Evolutionary conservation across 2,113 vertebrate genomes (phyloP).

Genomic region (Semicossyphus pulcher): DNA sequence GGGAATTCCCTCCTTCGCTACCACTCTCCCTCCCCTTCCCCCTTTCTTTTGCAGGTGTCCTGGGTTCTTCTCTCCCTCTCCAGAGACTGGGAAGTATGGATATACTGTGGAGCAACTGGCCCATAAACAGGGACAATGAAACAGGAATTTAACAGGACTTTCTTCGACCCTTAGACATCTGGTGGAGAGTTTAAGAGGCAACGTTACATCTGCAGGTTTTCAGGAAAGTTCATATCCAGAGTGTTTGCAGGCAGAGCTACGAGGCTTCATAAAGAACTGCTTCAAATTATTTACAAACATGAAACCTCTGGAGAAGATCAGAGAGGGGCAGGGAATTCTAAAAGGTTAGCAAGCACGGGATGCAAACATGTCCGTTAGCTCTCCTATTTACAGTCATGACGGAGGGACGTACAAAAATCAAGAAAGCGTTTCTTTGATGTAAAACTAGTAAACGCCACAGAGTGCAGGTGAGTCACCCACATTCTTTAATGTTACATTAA

Average conservation of each 20-base stretch:
- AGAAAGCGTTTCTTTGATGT: no score
- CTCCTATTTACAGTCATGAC: no score
- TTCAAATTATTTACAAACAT: not conserved
- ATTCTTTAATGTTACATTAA: no score
- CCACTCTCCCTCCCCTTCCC: not conserved
- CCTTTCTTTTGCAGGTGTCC: conserved; percentile 50
- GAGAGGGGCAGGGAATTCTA: no score
- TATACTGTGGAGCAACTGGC: conserved; percentile 38
- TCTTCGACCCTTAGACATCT: conserved; percentile 50
- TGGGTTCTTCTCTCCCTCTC: conserved; percentile 17
- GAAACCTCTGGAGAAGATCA: no score
- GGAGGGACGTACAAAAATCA: no score
- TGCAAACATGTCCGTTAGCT: no score
- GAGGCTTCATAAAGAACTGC: not conserved
- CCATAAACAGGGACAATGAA: conserved; percentile 56
- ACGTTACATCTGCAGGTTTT: conserved; percentile 19
- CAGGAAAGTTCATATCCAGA: conserved; percentile 13
- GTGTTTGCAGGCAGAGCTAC: not conserved
- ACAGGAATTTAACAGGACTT: conserved; percentile 52
- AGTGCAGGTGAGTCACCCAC: no score
- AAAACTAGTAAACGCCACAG: no score
- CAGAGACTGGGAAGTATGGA: conserved; percentile 32
- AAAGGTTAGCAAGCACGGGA: no score
- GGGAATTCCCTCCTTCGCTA: conserved; percentile 24
- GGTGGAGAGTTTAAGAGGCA: conserved; percentile 31